Conservation (phyloP, 2,888 invertebrate species). For the Balanococcus diminutus region DNA sequence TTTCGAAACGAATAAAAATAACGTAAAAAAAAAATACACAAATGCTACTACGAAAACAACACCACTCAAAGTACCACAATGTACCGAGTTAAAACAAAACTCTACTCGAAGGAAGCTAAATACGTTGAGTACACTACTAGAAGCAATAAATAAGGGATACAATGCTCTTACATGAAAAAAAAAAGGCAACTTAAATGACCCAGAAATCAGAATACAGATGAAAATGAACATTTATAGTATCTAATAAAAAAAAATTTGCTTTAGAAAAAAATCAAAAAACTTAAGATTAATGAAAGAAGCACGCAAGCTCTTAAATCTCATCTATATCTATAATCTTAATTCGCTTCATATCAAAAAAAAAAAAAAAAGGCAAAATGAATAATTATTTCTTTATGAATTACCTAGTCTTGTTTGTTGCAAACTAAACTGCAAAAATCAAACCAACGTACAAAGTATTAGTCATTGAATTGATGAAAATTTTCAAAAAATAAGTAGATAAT, state of each 20-base stretch:
- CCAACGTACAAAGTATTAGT: background rate
- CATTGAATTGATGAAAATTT: background rate
- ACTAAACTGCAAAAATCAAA: slow-evolving; percentile 29
- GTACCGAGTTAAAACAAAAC: background rate
- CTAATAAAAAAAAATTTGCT: too few relatives aligned
- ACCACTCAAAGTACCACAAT: background rate
- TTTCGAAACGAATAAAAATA: background rate
- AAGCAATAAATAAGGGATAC: too few relatives aligned
- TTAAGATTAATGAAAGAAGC: background rate
- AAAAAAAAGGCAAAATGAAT: background rate
- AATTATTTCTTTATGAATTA: background rate
- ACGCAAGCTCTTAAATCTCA: background rate
- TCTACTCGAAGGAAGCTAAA: background rate
- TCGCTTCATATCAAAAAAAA: too few relatives aligned
- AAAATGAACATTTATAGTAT: too few relatives aligned
- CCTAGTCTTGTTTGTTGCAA: slow-evolving; percentile 49
- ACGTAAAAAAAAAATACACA: background rate
- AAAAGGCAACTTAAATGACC: too few relatives aligned
- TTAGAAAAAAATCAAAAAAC: background rate
- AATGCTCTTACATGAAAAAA: too few relatives aligned
- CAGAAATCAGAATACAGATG: too few relatives aligned
- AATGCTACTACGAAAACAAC: background rate
- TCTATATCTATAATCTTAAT: background rate
- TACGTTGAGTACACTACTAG: too few relatives aligned
- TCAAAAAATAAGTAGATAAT: background rate